These are phyloP conservation scores for Bubalus kerabau DNA, from an alignment of 2,113 vertebrate species.

Conservation along the genomic window DNA sequence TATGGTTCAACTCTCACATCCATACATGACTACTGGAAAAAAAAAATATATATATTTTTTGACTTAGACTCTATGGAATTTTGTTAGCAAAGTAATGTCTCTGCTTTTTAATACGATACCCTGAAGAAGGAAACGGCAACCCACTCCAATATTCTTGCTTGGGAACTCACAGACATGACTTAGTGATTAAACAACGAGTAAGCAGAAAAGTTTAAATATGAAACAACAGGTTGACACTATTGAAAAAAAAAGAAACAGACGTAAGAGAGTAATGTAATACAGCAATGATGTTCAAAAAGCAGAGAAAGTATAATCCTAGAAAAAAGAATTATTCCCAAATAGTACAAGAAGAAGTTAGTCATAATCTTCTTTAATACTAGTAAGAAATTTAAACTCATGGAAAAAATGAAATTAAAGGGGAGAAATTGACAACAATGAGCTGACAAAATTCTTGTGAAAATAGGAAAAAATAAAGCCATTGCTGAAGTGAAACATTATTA, in stretches of 20 bases:
- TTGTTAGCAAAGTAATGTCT: neutral
- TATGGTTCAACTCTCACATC: neutral
- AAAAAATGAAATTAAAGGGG: neutral
- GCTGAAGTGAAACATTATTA: neutral
- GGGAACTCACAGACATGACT: neutral
- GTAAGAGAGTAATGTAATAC: neutral
- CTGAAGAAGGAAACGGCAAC: neutral
- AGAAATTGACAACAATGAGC: neutral
- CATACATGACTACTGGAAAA: neutral
- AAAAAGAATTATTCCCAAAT: neutral
- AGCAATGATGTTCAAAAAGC: neutral
- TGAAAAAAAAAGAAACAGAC: neutral
- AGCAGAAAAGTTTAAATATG: neutral
- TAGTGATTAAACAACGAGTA: neutral
- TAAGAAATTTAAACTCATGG: neutral
- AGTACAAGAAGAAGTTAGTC: neutral
- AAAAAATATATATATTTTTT: neutral
- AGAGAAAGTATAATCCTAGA: neutral
- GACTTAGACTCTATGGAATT: neutral
- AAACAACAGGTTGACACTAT: neutral
- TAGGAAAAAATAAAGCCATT: neutral
- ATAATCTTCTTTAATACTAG: neutral
- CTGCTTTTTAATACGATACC: neutral
- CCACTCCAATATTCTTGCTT: neutral
- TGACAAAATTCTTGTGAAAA: neutral